Evolutionary conservation across 2,888 invertebrate genomes (phyloP).

Genomic region (Sphaeridia pumilis): DNA sequence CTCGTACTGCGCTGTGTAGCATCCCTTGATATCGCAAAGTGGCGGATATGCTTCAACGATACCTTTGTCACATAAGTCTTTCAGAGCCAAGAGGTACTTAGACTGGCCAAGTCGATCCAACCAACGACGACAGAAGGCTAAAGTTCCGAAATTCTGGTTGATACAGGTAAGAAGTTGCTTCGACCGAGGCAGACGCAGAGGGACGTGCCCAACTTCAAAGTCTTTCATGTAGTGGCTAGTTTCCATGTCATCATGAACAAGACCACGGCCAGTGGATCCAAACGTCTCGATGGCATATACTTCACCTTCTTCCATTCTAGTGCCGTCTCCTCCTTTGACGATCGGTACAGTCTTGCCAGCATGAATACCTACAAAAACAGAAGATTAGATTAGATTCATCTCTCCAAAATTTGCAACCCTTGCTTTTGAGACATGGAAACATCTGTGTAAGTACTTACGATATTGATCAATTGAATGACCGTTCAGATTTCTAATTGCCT

Average conservation of each 20-base stretch:
- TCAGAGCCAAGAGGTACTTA: slow-evolving; percentile 95
- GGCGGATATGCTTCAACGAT: slow-evolving; percentile 98
- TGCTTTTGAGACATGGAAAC: no score
- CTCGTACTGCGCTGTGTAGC: slow-evolving; percentile 98
- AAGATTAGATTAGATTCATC: slow-evolving; percentile 5
- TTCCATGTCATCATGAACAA: slow-evolving; percentile 98
- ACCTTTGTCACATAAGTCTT: slow-evolving; percentile 95
- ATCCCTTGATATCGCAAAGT: slow-evolving; percentile 90
- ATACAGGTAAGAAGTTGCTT: slow-evolving; percentile 82
- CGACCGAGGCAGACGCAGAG: slow-evolving; percentile 70
- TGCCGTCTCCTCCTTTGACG: slow-evolving; percentile 95
- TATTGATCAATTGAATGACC: slow-evolving; percentile 99
- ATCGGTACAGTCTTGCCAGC: slow-evolving; percentile 99
- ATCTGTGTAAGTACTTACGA: no score
- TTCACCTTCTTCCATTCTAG: slow-evolving; percentile 97
- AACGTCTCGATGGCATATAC: slow-evolving; percentile 99
- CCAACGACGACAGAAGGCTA: slow-evolving; percentile 99
- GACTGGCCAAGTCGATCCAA: slow-evolving; percentile 91
- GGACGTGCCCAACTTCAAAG: slow-evolving; percentile 76
- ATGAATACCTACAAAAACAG: slow-evolving; percentile 54
- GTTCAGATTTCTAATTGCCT: slow-evolving; percentile 94
- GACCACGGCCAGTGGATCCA: slow-evolving; percentile 88
- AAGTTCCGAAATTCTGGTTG: slow-evolving; percentile 92
- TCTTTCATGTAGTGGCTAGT: slow-evolving; percentile 99
- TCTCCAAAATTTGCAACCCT: no score